Base-by-base conservation (phyloP, 2,113 vertebrate species). In the Ptilonorhynchus violaceus region DNA sequence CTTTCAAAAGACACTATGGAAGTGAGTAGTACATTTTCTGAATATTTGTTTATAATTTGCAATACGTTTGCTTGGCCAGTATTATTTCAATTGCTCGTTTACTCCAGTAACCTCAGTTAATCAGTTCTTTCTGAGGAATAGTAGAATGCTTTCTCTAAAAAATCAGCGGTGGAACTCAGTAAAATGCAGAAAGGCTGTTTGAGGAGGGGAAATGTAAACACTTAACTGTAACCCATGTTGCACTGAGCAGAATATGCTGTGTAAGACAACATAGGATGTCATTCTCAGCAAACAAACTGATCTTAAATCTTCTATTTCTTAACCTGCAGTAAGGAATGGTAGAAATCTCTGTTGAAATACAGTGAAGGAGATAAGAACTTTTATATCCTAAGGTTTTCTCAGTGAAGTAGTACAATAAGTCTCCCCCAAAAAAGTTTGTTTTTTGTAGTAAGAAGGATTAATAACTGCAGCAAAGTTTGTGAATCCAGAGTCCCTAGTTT, bases 1-100 rank as follows among this genome's bases (percentile, higher is more conserved):
- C 99, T 99, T 96, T 99, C 99, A 91, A 99, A 99, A 97, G 99
- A 99, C 97, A 99, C 99, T 13, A 99, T 99, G 99, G 99, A 99
- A 97, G 98, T 98, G 46, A 98, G 98, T 96, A 98, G 97, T 89
- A 98, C 91, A 55, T 60, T 96, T 75, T 90, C 83, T 70, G 87
- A 94, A 62, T 64, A 53, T 27, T 80, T 30, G 18, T 23, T 39
- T 67, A 8, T 62, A 22, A 39, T 25, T 27, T n/a, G 13, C 39
- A 27, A 12, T 46, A 21, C 31, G 4, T 22, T 67, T 76, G 58
- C 15, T n/a, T 46, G 25, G 64, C 21, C 19, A 46, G 23, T 10
- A 7, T 72, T 79, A 27, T 75, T 95, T 85, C 58, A 55, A 1
- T 55, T 75, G 42, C 79, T 77, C 56, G 66, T 75, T 82, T 87